phyloP scores from a whole-genome alignment of 2,113 vertebrate genomes.

The Nanorana parkeri region DNA sequence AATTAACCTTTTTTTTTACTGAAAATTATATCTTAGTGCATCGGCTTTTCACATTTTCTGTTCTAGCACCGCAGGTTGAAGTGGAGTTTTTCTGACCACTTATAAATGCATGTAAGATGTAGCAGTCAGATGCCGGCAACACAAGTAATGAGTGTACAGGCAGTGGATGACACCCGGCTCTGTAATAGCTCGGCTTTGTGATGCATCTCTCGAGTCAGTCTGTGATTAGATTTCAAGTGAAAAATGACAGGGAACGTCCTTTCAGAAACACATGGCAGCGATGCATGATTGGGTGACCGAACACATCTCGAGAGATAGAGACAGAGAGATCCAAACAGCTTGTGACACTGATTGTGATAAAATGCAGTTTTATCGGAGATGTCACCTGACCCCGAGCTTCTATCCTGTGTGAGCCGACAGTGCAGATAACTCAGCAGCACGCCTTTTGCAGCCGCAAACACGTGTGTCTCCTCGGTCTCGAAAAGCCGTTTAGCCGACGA shows the following conservation, averaged over 20 bases:
- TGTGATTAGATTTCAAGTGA: slow-evolving; percentile 41
- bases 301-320: slow-evolving; percentile 21
- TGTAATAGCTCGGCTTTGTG: slow-evolving; percentile 22
- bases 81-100: neutral
- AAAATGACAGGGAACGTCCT: slow-evolving; percentile 41
- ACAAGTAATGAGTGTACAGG: slow-evolving; percentile 26
- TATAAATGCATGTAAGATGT: neutral
- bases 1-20: slow-evolving; percentile 3
- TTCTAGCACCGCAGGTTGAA: neutral
- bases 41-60: neutral
- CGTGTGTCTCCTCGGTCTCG: neutral
- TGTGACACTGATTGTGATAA: slow-evolving; percentile 40
- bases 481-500: neutral
- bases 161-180: slow-evolving; percentile 15
- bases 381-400: slow-evolving; percentile 2
- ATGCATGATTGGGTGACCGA: slow-evolving; percentile 23
- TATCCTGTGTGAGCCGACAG: slow-evolving; percentile 4
- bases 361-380: neutral
- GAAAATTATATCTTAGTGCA: slow-evolving; percentile 3
- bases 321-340: slow-evolving; percentile 17
- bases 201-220: slow-evolving; percentile 27
- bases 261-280: slow-evolving; percentile 19
- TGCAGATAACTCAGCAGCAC: slow-evolving; percentile 7
- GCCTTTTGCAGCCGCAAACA: neutral
- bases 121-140: neutral